A percentile compares a stretch with the other conserved stretches of the same genome.
phyloP scores from a whole-genome alignment of 2,888 invertebrate species.

The Orthonychiurus folsomi region DNA sequence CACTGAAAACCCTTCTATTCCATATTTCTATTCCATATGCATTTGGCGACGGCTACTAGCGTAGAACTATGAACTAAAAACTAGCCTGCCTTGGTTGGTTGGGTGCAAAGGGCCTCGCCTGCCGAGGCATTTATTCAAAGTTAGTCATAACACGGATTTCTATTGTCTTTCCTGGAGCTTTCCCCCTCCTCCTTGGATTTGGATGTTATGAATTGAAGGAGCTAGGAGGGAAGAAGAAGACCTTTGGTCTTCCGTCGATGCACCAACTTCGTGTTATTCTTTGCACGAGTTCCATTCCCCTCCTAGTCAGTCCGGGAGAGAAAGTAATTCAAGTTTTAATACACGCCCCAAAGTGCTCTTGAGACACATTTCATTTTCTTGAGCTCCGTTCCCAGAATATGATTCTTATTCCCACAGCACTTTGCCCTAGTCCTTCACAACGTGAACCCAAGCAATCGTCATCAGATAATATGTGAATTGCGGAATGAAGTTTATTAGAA shows the following conservation, averaged over 20 bases:
- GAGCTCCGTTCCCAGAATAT: neutral
- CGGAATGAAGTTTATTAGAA: neutral
- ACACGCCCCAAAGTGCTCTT: neutral
- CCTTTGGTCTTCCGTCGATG: neutral
- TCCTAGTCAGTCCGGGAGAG: neutral
- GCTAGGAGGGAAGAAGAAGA: neutral
- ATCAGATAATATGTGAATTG: conserved; percentile 1
- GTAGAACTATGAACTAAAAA: no score
- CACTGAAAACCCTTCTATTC: no score
- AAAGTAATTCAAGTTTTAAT: neutral
- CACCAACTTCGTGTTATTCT: neutral
- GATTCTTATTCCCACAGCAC: neutral
- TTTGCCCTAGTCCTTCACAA: neutral
- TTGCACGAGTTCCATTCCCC: neutral
- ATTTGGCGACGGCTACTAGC: no score
- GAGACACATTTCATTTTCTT: neutral
- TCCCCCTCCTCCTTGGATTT: no score
- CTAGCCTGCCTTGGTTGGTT: no score
- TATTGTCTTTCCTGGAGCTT: neutral
- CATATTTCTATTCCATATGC: no score
- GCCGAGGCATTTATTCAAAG: neutral
- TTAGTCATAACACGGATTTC: neutral
- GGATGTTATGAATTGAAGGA: no score
- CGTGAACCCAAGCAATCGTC: neutral
- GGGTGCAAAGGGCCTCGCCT: no score